phyloP scores from a whole-genome alignment of 2,797 vertebrate genomes.

The Selene dorsalis region DNA sequence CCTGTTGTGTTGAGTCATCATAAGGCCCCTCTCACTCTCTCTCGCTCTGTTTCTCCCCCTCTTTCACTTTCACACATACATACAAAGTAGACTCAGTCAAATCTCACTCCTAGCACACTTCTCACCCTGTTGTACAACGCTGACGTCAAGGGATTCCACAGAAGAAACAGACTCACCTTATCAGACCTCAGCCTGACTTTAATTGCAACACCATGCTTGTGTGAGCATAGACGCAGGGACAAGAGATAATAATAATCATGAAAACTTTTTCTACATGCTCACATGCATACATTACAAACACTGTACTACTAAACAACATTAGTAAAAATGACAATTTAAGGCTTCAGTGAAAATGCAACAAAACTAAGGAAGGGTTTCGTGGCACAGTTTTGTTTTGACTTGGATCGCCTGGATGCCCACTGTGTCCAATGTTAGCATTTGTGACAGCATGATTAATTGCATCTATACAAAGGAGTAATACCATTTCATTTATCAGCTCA shows the following conservation, averaged over 20 bases:
- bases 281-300: background rate
- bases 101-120: conserved; percentile 64
- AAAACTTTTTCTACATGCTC: no score
- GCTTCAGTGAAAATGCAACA: background rate
- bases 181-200: conserved; percentile 42
- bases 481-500: background rate
- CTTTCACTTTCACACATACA: conserved; percentile 54
- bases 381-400: background rate
- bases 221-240: no score
- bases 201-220: no score
- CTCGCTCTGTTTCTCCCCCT: background rate
- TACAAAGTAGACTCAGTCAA: conserved; percentile 61
- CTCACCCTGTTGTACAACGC: conserved; percentile 52
- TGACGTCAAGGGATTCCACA: conserved; percentile 72
- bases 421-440: background rate
- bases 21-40: conserved; percentile 26
- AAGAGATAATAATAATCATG: background rate
- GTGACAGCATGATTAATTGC: background rate
- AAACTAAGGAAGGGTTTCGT: background rate
- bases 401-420: background rate
- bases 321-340: background rate
- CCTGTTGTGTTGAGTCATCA: conserved; percentile 78
- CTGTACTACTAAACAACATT: background rate
- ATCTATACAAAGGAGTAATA: background rate
- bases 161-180: conserved; percentile 57